Conservation (phyloP, 2,888 invertebrate species). For the Scaptomyza polygonia region DNA sequence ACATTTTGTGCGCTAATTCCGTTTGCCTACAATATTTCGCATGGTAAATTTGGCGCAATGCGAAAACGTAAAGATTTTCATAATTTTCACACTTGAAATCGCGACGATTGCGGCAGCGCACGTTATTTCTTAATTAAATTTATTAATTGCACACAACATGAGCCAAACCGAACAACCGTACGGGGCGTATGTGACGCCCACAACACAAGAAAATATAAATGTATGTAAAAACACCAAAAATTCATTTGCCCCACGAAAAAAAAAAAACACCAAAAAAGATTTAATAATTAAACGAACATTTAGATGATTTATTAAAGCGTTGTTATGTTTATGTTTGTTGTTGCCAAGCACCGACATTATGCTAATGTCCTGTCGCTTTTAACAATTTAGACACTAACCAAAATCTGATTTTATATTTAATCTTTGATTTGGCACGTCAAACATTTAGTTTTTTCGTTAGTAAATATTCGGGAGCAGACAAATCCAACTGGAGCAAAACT, state of each 20-base stretch:
- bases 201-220: slow-evolving; percentile 22
- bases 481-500: slow-evolving; percentile 57
- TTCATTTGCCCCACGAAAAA: slow-evolving; percentile 5
- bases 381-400: neutral
- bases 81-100: slow-evolving; percentile 77
- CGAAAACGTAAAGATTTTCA: slow-evolving; percentile 64
- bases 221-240: slow-evolving; percentile 18
- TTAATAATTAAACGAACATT: slow-evolving; percentile 20
- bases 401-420: too few relatives aligned
- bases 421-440: slow-evolving; percentile 36
- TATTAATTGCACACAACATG: slow-evolving; percentile 79
- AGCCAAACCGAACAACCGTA: slow-evolving; percentile 49
- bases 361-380: slow-evolving; percentile 17
- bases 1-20: slow-evolving; percentile 45
- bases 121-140: slow-evolving; percentile 78
- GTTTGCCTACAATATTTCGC: slow-evolving; percentile 37
- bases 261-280: neutral
- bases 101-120: slow-evolving; percentile 52
- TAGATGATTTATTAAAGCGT: slow-evolving; percentile 63
- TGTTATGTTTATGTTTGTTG: slow-evolving; percentile 50
- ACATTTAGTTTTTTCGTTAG: slow-evolving; percentile 67
- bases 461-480: too few relatives aligned
- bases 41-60: slow-evolving; percentile 58
- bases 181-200: slow-evolving; percentile 58
- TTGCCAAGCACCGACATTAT: slow-evolving; percentile 21